Evolutionary conservation across 2,888 invertebrate genomes (phyloP), one percentile per base, ranked within the genome.

Genomic region (Caenorhabditis imperialis): DNA sequence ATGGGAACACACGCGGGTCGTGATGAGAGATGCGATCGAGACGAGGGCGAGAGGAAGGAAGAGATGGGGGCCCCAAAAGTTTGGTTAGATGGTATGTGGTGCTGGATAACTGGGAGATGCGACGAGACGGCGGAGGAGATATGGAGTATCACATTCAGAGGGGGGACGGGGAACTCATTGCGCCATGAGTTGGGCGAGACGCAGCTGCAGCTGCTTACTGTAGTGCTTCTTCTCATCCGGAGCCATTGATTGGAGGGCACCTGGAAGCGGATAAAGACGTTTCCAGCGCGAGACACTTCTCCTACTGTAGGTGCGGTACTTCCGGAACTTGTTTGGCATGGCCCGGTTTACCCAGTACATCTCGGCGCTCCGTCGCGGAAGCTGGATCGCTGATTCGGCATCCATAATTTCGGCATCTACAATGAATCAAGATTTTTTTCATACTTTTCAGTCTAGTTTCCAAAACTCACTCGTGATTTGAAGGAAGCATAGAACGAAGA

Each of bases 271-370:
- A 55, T 45, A 37, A 48, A 57, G 44, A 57, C 57, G 57, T 67
- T 67, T 57, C 57, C 67, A 57, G 18, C 60, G 53, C 8, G 53
- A 33, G 20, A 60, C 47, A 54, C 60, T 60, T 60, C 53, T 69
- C 74, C 50, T 69, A 74, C 74, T 74, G 74, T 69, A 74, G 54
- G 67, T 74, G 55, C 74, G 74, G 25, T 74, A 74, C 40, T 69
- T 67, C 48, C 69, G 55, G 55, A 62, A 74, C 44, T 74, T 74
- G 74, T 74, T 74, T 62, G 74, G 74, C 67, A 69, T 47, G 18
- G 74, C 74, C 27, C 74, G 74, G 45, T 74, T 74, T 69, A 74
- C 61, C 74, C 74, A 74, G 57, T 74, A 74, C 74, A 74, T 69
- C 61, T 67, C 67, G 53, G 74, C 74, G 55, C 74, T 74, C 45